Evolutionary conservation across 2,113 vertebrate genomes (phyloP), one percentile per base, ranked within the genome.

Genomic region (Otolemur garnettii): DNA sequence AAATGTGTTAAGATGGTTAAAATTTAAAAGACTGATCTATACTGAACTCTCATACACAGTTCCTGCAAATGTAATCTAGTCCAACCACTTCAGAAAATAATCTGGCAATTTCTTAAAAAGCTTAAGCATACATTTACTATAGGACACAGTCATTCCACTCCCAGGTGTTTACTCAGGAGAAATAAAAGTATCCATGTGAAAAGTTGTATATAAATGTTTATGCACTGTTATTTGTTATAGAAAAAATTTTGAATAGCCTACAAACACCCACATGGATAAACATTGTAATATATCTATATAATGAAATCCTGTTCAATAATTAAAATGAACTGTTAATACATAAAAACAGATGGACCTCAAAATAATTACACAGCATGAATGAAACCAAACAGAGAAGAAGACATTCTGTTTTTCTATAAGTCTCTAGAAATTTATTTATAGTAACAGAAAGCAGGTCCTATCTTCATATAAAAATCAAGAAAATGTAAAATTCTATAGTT

Each of bases 301-400:
- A 79, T 93, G 62, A 91, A 91, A 42, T 93, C 57, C 17, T 83
- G 59, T 17, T 81, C 13, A 59, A 6, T 77, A 96, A 19, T 96
- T 90, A 64, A 95, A 91, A 64, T 5, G 45, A 80, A 87, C 26
- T 80, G 2, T 84, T 88, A 21, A 38, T 57, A 64, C 2, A 2
- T 83, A 90, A 92, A 95, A 87, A 38, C 15, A 21, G 7, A 14
- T 95, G 59, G 14, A 57, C 90, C 60, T 84, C 57, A 93, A 26
- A 79, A 90, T 68, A 66, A 78, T 87, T 59, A 68, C 55, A 2
- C 0, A 8, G 22, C 50, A 21, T 87, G 55, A 92, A 62, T 22
- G 17, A 96, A 68, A 22, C 22, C 68, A 66, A 87, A 50, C 26
- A 92, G 91, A 88, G 83, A 95, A 42, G 6, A 72, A 9, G 77